Evolutionary conservation across 2,797 vertebrate genomes (phyloP), one percentile per base, ranked within the genome.

Genomic region (Octomys mimax): DNA sequence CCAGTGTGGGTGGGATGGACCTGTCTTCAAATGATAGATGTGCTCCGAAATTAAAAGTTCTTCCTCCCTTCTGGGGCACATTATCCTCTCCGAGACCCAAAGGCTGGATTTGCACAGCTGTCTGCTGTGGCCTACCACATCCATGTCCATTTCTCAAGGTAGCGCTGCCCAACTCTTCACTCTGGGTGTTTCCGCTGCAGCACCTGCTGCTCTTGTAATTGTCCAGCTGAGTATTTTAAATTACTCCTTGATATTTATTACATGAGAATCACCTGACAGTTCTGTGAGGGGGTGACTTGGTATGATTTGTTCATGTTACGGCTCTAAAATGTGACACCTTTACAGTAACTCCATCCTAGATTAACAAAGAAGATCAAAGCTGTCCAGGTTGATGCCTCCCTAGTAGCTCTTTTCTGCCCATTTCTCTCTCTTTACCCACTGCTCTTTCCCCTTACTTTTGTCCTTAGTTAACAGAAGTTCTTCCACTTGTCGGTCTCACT

Each of bases 201-300:
- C 21, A 31, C 31, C n/a, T 5, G 4, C 10, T 31, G 2, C n/a
- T 36, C 14, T 71, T 64, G 14, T 0, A 21, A 81, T 46, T 70
- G 39, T 16, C 18, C 73, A 71, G 7, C 14, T 24, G 33, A 61
- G 61, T 77, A 78, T 91, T 78, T 89, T 6, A 77, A 77, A 66
- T 64, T 14, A 78, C 78, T 14, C 1, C 36, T 62, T 79, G 18
- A 16, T 54, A 5, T 62, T 39, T 52, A 19, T 88, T 77, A 57
- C 46, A 61, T 13, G 79, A 26, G 46, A 39, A 13, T 79, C 59
- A 31, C 66, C 77, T 75, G 66, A 8, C 36, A 84, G 42, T n/a
- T 94, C 88, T 87, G 31, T 9, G 49, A 95, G 68, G 49, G 33
- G n/a, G n/a, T 9, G 46, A 33, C 70, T 33, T 91, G 28, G n/a